Base-by-base conservation (phyloP, 2,797 vertebrate species). In the Valencia hispanica region DNA sequence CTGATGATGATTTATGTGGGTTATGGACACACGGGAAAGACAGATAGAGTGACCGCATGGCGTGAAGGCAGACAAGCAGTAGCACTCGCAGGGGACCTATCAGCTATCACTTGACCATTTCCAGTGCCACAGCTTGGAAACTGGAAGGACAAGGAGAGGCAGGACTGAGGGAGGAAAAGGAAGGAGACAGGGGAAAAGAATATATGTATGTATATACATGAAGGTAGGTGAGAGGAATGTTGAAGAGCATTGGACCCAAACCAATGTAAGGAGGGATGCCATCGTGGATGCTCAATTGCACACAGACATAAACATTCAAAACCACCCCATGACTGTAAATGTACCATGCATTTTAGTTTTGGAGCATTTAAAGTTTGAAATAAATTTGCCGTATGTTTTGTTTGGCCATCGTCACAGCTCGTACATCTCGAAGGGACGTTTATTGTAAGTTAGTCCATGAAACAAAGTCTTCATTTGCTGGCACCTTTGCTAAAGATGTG, bases 1-100 rank as follows among this genome's bases (percentile, higher is more conserved):
- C 87, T 79, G 84, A 86, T 86, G 87, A 92, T 93, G 94, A 94
- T 95, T 95, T 94, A 95, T 94, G 89, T 84, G 87, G 88, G 90
- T 83, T 81, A 36, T 39, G 76, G 85, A 88, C 78, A 83, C 85
- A 75, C 80, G 68, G 79, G 82, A 83, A 77, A 85, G 89, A 92
- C 88, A 89, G 91, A 92, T 92, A 83, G 88, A 91, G 89, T 89
- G 92, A 86, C 90, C 84, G 47, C 70, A 68, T 55, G 63, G 74
- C 9, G 25, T 81, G 79, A 85, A 72, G 39, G 84, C 77, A 75
- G 84, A 86, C 85, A 84, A 84, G 85, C 86, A 72, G 88, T 68
- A 81, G 88, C 84, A 72, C 86, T 89, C 89, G 68, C 91, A 87
- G 87, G 91, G 88, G 87, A 90, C 89, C 87, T 91, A 91, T 93